Evolutionary conservation across 2,888 invertebrate genomes (phyloP).

Genomic region (Arge pagana): DNA sequence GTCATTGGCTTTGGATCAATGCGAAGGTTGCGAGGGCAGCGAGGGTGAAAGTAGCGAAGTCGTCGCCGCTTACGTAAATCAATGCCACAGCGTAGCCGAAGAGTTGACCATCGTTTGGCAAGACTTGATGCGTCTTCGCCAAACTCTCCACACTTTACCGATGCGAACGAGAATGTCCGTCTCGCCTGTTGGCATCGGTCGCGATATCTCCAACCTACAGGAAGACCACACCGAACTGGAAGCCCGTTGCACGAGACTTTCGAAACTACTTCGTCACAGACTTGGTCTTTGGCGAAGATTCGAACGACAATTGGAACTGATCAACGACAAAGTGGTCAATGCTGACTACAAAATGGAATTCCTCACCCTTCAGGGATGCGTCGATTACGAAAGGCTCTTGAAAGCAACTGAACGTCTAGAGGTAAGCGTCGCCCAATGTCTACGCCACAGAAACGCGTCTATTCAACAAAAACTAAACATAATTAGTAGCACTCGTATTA

Average conservation of each 20-base stretch:
- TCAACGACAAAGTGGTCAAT: conserved; percentile 81
- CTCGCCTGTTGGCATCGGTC: conserved; percentile 76
- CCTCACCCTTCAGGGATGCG: conserved; percentile 80
- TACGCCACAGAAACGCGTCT: too few relatives aligned
- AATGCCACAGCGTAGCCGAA: conserved; percentile 72
- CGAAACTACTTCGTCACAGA: conserved; percentile 68
- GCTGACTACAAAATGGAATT: conserved; percentile 88
- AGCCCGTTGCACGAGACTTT: conserved; percentile 70
- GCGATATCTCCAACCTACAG: conserved; percentile 75
- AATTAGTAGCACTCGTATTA: too few relatives aligned
- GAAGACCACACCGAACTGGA: conserved; percentile 77
- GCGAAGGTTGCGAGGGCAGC: conserved; percentile 71
- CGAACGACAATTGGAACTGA: conserved; percentile 76
- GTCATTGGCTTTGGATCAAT: conserved; percentile 63
- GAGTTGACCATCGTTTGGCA: conserved; percentile 77
- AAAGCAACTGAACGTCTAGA: conserved; percentile 85
- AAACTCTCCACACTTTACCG: conserved; percentile 78
- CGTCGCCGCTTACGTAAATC: conserved; percentile 75
- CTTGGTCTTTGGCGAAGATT: conserved; percentile 77
- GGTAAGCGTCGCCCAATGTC: too few relatives aligned
- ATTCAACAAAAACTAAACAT: too few relatives aligned
- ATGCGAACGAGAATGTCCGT: conserved; percentile 76
- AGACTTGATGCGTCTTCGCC: conserved; percentile 75
- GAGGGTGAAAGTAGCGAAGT: conserved; percentile 76
- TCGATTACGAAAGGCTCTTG: conserved; percentile 80